These are phyloP conservation scores for Dinocampus coccinellae DNA, from an alignment of 2,888 invertebrate genomes.

Conservation along the genomic window DNA sequence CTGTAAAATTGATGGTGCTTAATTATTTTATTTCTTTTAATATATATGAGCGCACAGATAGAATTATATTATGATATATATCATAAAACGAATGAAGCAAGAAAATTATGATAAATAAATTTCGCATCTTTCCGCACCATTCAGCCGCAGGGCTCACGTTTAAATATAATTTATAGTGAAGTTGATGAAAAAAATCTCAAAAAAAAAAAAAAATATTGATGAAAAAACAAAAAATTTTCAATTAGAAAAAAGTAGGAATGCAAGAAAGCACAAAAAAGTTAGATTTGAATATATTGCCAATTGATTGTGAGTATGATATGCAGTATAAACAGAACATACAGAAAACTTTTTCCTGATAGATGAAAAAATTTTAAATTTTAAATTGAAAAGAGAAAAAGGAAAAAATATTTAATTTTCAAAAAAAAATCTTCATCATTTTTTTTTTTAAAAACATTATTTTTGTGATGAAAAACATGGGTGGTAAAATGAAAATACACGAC, in stretches of 20 bases:
- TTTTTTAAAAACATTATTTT: constrained; percentile 34
- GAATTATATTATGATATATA: constrained; percentile 7
- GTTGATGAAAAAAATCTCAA: constrained; percentile 33
- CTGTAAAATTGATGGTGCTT: constrained; percentile 14
- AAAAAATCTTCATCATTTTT: background rate
- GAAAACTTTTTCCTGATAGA: constrained; percentile 23
- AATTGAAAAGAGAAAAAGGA: constrained; percentile 27
- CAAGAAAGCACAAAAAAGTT: constrained; percentile 32
- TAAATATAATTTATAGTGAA: constrained; percentile 22
- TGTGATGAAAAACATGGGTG: constrained; percentile 40
- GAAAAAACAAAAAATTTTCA: constrained; percentile 15
- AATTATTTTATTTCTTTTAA: constrained; percentile 34
- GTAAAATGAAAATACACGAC: constrained; percentile 34
- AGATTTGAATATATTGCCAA: constrained; percentile 33
- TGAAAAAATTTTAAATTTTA: constrained; percentile 17
- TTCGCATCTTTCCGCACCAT: constrained; percentile 24
- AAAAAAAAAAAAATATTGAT: constrained; percentile 25
- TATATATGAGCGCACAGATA: constrained; percentile 43
- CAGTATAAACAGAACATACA: constrained; percentile 28
- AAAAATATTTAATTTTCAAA: background rate
- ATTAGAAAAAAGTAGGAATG: constrained; percentile 8
- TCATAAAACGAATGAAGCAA: constrained; percentile 41
- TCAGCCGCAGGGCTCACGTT: constrained; percentile 7
- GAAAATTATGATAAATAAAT: constrained; percentile 28
- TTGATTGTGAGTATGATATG: constrained; percentile 41